phyloP scores from a whole-genome alignment of 2,888 invertebrate species.

The Subacronicta megacephala region DNA sequence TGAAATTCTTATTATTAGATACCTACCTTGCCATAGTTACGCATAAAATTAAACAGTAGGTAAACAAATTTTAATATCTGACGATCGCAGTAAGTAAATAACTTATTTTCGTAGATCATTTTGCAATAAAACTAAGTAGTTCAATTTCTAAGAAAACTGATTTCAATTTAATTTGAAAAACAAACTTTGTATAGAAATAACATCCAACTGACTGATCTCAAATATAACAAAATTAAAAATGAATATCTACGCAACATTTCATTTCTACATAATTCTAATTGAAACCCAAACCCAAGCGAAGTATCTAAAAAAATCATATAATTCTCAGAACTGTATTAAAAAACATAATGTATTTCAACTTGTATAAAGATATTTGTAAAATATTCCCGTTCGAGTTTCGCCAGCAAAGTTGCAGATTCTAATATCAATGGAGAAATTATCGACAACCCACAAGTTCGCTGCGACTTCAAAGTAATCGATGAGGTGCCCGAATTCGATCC shows the following conservation, averaged over 20 bases:
- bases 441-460: constrained; percentile 47
- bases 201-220: background rate
- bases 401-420: constrained; percentile 49
- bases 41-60: no score
- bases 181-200: constrained; percentile 3
- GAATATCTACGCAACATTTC: constrained; percentile 3
- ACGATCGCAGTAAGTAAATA: background rate
- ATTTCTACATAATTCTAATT: constrained; percentile 11
- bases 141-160: constrained; percentile 11
- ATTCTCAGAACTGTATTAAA: constrained; percentile 33
- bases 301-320: constrained; percentile 21
- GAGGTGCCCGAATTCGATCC: constrained; percentile 58
- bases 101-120: constrained; percentile 2
- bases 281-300: constrained; percentile 11
- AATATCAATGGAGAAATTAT: constrained; percentile 63
- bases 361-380: constrained; percentile 48
- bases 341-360: constrained; percentile 25
- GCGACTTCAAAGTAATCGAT: constrained; percentile 64
- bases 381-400: constrained; percentile 34
- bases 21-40: no score
- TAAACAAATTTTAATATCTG: no score
- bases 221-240: constrained; percentile 2
- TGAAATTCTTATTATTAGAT: no score
- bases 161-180: constrained; percentile 6
- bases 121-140: background rate